phyloP scores from a whole-genome alignment of 2,888 invertebrate genomes.

The Synanthedon andrenaeformis region DNA sequence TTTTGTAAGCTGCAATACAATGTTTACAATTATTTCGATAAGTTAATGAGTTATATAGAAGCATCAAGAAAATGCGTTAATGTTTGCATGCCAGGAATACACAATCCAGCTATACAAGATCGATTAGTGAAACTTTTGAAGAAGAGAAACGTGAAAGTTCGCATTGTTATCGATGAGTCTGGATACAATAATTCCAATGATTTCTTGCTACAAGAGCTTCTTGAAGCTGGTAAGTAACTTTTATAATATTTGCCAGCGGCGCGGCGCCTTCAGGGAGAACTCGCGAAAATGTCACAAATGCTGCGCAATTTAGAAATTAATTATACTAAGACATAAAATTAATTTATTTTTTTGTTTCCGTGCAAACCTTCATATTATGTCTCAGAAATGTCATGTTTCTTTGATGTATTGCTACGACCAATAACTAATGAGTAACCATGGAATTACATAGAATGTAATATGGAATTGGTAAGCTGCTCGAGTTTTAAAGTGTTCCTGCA shows the following conservation, averaged over 20 bases:
- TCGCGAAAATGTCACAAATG: no score
- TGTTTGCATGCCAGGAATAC: slow-evolving; percentile 62
- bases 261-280: no score
- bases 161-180: slow-evolving; percentile 49
- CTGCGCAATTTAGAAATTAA: no score
- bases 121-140: slow-evolving; percentile 44
- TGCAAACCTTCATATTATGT: no score
- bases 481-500: no score
- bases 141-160: slow-evolving; percentile 44
- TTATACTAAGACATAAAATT: no score
- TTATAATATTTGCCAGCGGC: background rate
- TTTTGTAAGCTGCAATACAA: slow-evolving; percentile 62
- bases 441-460: no score
- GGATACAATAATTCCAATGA: slow-evolving; percentile 51
- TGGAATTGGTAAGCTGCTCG: no score
- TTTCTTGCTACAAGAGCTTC: slow-evolving; percentile 49
- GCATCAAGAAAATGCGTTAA: slow-evolving; percentile 43
- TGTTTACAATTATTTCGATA: slow-evolving; percentile 57
- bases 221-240: slow-evolving; percentile 43
- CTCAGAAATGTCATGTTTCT: no score
- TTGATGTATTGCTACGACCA: no score
- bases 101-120: slow-evolving; percentile 58
- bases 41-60: slow-evolving; percentile 53
- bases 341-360: no score
- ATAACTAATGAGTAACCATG: no score